Conservation (phyloP, 2,113 vertebrate genomes). For the Crotalus horridus region DNA sequence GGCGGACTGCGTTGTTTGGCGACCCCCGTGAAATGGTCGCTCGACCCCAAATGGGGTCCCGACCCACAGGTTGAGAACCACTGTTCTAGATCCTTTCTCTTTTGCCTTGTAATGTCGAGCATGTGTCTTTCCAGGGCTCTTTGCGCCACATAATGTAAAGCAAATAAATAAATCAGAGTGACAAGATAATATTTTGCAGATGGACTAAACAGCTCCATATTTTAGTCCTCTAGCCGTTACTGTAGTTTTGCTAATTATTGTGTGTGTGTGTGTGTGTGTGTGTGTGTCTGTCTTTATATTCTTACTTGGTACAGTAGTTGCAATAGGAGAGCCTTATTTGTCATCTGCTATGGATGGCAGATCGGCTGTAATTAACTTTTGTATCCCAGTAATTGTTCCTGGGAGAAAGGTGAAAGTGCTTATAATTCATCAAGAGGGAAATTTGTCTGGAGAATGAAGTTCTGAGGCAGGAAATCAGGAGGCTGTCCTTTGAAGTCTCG, state of each 20-base stretch:
- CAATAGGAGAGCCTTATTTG: not conserved
- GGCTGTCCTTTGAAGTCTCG: not conserved
- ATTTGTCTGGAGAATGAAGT: not conserved
- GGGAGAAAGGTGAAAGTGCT: constrained; percentile 44
- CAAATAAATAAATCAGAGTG: not conserved
- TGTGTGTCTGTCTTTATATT: not conserved
- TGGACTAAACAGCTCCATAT: not conserved
- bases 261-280: not conserved
- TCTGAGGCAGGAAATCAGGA: not conserved
- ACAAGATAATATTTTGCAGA: not conserved
- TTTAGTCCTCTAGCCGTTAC: not conserved
- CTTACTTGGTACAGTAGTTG: not conserved
- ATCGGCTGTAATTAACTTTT: constrained; percentile 61
- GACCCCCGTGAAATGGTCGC: no score
- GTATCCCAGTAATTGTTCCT: constrained; percentile 39
- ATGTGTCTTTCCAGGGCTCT: not conserved
- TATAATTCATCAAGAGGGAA: constrained; percentile 17
- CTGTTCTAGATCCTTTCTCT: not conserved
- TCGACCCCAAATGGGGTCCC: no score
- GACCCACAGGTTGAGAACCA: no score
- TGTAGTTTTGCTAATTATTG: not conserved
- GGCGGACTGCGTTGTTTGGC: no score
- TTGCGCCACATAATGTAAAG: not conserved
- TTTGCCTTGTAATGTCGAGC: not conserved
- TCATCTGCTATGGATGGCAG: constrained; percentile 43